Evolutionary conservation across 2,797 vertebrate genomes (phyloP).

Genomic region (Anas bernieri): DNA sequence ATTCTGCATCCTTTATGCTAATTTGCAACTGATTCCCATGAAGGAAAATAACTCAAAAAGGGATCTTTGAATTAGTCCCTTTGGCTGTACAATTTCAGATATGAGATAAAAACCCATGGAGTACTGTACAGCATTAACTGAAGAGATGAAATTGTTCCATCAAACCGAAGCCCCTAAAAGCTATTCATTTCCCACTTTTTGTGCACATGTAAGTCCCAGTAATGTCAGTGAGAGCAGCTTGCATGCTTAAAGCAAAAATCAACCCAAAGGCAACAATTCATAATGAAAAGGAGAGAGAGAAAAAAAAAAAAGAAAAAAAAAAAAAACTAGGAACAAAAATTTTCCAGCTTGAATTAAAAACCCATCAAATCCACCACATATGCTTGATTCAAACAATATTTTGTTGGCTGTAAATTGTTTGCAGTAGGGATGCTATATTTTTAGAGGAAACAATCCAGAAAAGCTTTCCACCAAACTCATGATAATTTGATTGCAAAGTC

Average conservation of each 20-base stretch:
- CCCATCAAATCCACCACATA: background rate
- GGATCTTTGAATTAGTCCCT: background rate
- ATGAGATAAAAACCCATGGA: slow-evolving; percentile 64
- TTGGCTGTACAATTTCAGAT: slow-evolving; percentile 66
- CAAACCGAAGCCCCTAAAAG: slow-evolving; percentile 34
- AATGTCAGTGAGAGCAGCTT: slow-evolving; percentile 23
- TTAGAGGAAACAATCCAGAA: slow-evolving; percentile 55
- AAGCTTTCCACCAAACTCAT: slow-evolving; percentile 41
- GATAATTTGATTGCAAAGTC: slow-evolving; percentile 55
- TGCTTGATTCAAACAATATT: slow-evolving; percentile 38
- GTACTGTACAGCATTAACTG: slow-evolving; percentile 61
- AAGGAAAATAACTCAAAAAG: background rate
- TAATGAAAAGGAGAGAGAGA: background rate
- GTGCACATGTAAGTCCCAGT: slow-evolving; percentile 12
- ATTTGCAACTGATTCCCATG: background rate
- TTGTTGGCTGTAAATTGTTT: slow-evolving; percentile 62
- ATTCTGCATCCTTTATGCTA: background rate
- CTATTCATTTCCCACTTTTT: slow-evolving; percentile 45
- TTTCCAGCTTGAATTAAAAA: slow-evolving; percentile 12
- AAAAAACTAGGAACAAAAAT: background rate
- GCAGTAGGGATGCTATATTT: slow-evolving; percentile 46
- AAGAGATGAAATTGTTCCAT: slow-evolving; percentile 55
- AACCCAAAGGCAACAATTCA: slow-evolving; percentile 39
- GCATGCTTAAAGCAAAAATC: slow-evolving; percentile 6
- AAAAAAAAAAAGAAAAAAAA: background rate